Conservation (phyloP, 2,113 vertebrate species). For the Gasterosteus nipponicus region DNA sequence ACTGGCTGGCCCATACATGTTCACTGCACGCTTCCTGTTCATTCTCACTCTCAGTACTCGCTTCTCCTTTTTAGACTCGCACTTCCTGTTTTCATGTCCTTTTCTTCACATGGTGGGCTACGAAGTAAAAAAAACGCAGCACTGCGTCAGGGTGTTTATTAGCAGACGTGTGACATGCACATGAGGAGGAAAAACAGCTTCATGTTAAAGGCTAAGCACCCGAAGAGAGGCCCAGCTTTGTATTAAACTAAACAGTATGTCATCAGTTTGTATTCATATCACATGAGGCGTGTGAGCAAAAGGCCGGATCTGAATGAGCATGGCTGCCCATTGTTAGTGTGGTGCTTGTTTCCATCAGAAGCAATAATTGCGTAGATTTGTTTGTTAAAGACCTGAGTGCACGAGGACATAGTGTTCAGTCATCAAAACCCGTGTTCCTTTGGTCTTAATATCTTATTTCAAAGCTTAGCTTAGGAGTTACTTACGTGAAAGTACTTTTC, state of each 20-base stretch:
- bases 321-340: neutral
- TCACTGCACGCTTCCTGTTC: constrained; percentile 70
- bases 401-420: neutral
- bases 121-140: constrained; percentile 40
- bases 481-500: neutral
- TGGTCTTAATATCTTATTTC: neutral
- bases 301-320: neutral
- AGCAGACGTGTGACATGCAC: constrained; percentile 49
- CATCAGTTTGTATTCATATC: neutral
- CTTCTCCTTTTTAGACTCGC: constrained; percentile 74
- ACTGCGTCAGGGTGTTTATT: constrained; percentile 37
- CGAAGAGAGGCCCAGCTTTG: neutral
- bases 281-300: neutral
- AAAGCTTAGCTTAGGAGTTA: neutral
- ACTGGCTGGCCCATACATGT: constrained; percentile 62
- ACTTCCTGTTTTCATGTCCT: constrained; percentile 74
- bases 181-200: constrained; percentile 21
- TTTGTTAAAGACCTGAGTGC: neutral
- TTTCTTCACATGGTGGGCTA: constrained; percentile 44
- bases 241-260: neutral
- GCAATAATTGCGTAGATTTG: neutral
- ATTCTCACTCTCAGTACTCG: constrained; percentile 49
- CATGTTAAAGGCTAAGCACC: constrained; percentile 24
- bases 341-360: neutral
- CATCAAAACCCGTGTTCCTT: neutral